Conservation (phyloP, 2,888 invertebrate genomes). For the Oxytorus armatus region DNA sequence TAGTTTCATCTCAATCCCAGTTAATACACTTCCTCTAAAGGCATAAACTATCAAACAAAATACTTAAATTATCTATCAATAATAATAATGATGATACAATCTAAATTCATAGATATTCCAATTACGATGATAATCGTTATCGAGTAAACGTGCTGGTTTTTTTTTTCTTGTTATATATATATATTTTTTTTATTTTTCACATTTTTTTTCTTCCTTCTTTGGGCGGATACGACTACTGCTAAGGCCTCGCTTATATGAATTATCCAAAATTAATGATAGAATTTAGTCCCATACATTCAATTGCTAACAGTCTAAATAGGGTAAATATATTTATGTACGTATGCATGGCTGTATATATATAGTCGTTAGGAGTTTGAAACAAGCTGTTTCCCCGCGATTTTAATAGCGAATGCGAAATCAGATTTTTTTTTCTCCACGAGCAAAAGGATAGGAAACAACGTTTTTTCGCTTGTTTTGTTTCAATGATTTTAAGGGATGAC, state of each 20-base stretch:
- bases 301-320: slow-evolving; percentile 76
- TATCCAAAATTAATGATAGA: slow-evolving; percentile 75
- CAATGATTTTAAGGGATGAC: no score
- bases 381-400: slow-evolving; percentile 28
- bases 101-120: slow-evolving; percentile 49
- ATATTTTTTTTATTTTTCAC: slow-evolving; percentile 50
- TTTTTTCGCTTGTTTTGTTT: no score
- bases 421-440: slow-evolving; percentile 55
- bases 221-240: slow-evolving; percentile 84
- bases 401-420: background rate
- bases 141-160: slow-evolving; percentile 48
- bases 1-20: background rate
- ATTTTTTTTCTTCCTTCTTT: slow-evolving; percentile 73
- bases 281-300: slow-evolving; percentile 81
- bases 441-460: slow-evolving; percentile 68
- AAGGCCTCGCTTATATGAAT: slow-evolving; percentile 84
- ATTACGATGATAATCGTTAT: slow-evolving; percentile 59
- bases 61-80: slow-evolving; percentile 32
- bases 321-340: slow-evolving; percentile 61
- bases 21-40: slow-evolving; percentile 37
- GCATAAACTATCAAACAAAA: slow-evolving; percentile 51
- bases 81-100: slow-evolving; percentile 32
- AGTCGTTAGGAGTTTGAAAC: slow-evolving; percentile 55
- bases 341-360: slow-evolving; percentile 20
- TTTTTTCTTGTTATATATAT: slow-evolving; percentile 32